A percentile compares a stretch with the other conserved stretches of the same genome.
Evolutionary conservation across 2,888 invertebrate genomes (phyloP).

Genomic region (Sicus ferrugineus): DNA sequence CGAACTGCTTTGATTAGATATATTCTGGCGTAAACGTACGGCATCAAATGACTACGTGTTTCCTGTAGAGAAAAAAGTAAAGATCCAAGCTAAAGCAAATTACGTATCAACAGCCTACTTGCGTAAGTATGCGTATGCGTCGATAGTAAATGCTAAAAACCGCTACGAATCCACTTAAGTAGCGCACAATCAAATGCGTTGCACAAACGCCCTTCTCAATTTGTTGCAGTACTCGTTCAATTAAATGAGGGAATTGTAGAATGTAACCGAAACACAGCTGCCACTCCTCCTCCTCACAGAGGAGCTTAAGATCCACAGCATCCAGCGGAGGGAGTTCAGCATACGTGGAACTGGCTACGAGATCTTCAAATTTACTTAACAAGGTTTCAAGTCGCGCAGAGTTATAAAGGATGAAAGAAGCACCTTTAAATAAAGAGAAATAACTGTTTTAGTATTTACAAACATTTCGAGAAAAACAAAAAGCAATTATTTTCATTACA

Average conservation of each 20-base stretch:
- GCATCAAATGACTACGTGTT: constrained; percentile 72
- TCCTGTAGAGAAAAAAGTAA: constrained; percentile 65
- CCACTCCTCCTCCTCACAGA: constrained; percentile 83
- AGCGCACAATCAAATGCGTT: constrained; percentile 73
- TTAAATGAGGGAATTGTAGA: constrained; percentile 71
- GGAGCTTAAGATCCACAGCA: constrained; percentile 70
- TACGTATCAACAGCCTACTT: constrained; percentile 2
- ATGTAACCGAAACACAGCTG: constrained; percentile 74
- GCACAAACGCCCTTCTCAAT: constrained; percentile 67
- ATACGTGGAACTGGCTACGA: constrained; percentile 68
- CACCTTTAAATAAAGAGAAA: constrained; percentile 66
- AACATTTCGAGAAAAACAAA: neutral
- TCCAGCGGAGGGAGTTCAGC: constrained; percentile 70
- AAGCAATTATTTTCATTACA: neutral
- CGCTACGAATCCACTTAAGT: constrained; percentile 71
- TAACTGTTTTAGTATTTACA: too few species aligned
- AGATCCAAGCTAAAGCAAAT: neutral
- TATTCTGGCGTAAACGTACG: constrained; percentile 74
- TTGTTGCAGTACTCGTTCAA: constrained; percentile 68
- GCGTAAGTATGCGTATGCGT: constrained; percentile 72
- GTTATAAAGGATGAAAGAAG: constrained; percentile 80
- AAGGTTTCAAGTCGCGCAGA: constrained; percentile 76
- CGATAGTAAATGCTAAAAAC: constrained; percentile 79
- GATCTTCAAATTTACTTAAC: constrained; percentile 70
- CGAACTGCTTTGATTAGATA: constrained; percentile 73